phyloP scores from a whole-genome alignment of 2,113 vertebrate species.

The Brachyhypopomus gauderio region DNA sequence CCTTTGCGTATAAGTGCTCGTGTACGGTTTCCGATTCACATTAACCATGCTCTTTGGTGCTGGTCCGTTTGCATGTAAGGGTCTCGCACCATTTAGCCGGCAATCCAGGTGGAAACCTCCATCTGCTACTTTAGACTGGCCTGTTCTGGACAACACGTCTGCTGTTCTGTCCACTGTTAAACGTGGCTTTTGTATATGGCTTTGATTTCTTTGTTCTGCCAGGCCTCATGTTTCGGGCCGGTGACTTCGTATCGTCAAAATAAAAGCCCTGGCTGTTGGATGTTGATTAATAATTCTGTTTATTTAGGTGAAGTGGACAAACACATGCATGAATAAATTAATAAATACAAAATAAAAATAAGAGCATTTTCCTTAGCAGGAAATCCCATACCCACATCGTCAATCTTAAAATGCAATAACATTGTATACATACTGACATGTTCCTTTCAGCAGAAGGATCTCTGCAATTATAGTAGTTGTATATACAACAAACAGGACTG shows the following conservation, averaged over 20 bases:
- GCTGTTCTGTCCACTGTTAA: not conserved
- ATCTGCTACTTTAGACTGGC: conserved; percentile 19
- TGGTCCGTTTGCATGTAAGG: not conserved
- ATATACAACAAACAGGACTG: no score
- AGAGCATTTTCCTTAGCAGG: not conserved
- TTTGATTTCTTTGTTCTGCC: not conserved
- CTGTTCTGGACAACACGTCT: not conserved
- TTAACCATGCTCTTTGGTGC: not conserved
- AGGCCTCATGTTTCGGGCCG: not conserved
- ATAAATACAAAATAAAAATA: not conserved
- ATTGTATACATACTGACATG: no score
- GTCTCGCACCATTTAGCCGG: conserved; percentile 35
- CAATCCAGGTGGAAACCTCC: conserved; percentile 45
- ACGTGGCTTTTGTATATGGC: not conserved
- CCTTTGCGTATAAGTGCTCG: not conserved
- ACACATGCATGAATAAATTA: not conserved
- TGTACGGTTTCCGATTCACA: not conserved
- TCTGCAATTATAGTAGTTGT: no score
- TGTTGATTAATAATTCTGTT: conserved; percentile 17
- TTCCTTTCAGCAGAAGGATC: no score
- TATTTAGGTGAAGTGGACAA: not conserved
- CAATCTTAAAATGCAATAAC: no score
- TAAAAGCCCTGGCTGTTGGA: conserved; percentile 1
- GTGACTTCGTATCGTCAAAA: not conserved
- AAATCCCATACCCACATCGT: no score